Evolutionary conservation across 2,113 vertebrate genomes (phyloP).

Genomic region (Empidonax traillii): DNA sequence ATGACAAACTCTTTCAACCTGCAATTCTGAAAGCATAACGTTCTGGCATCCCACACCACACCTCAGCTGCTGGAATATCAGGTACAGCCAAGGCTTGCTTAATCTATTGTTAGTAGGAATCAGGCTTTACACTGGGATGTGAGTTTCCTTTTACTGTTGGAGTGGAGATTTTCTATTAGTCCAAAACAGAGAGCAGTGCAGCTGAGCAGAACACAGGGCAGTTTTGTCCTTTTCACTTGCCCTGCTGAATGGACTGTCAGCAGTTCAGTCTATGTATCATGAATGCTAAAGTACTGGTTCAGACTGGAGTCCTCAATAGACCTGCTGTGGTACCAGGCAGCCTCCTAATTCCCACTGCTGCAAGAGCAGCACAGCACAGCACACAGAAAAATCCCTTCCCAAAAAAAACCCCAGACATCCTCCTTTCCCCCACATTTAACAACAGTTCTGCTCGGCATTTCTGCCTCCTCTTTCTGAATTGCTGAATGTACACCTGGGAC

Average conservation of each 20-base stretch:
- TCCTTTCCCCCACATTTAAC: not conserved
- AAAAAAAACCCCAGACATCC: fast-evolving
- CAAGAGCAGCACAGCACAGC: not conserved
- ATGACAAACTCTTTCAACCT: constrained; percentile 30
- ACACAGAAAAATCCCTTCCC: not conserved
- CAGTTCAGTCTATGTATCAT: constrained; percentile 2
- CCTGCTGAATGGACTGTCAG: constrained; percentile 18
- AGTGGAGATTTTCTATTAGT: not conserved
- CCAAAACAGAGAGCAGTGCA: not conserved
- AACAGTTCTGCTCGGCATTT: not conserved
- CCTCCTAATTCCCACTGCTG: not conserved
- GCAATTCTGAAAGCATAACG: not conserved
- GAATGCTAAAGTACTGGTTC: constrained; percentile 38
- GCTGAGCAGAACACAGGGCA: constrained; percentile 36
- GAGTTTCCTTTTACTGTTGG: not conserved
- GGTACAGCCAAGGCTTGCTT: not conserved
- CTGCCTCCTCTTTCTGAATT: not conserved
- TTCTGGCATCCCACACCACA: not conserved
- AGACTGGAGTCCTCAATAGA: not conserved
- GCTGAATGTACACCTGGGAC: not conserved
- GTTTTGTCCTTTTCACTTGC: constrained; percentile 47
- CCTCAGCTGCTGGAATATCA: not conserved
- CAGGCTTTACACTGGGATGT: not conserved
- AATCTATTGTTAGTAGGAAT: not conserved
- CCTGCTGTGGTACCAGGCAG: constrained; percentile 29